phyloP scores from a whole-genome alignment of 2,888 invertebrate genomes.

The Hirtodrosophila cameraria region DNA sequence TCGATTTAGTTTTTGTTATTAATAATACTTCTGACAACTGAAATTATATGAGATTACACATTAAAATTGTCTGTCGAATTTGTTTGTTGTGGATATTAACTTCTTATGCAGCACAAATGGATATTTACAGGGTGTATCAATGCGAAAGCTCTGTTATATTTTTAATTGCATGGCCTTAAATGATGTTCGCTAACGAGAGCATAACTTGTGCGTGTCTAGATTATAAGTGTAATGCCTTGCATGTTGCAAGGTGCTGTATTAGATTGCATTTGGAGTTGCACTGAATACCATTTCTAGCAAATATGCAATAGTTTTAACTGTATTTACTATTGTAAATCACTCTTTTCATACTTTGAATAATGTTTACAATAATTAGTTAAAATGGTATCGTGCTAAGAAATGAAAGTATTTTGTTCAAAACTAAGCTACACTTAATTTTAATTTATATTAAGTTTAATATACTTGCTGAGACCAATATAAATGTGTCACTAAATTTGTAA shows the following conservation, averaged over 20 bases:
- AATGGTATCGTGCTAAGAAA: constrained; percentile 3
- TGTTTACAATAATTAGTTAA: constrained; percentile 2
- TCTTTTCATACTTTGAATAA: neutral
- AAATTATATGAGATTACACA: no score
- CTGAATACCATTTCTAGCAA: constrained; percentile 19
- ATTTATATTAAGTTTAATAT: no score
- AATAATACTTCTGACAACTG: no score
- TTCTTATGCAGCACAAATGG: no score
- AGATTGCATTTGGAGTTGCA: constrained; percentile 59
- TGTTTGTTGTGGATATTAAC: no score
- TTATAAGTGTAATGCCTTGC: constrained; percentile 53
- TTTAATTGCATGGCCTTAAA: constrained; percentile 8
- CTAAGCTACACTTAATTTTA: neutral
- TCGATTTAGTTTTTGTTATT: no score
- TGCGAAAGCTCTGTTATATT: neutral
- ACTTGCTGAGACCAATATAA: no score
- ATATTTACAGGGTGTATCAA: constrained; percentile 19
- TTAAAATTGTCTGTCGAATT: no score
- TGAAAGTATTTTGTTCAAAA: constrained; percentile 33
- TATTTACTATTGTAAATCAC: constrained; percentile 14
- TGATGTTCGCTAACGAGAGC: constrained; percentile 72
- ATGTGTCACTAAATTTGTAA: no score
- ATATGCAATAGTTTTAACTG: constrained; percentile 26
- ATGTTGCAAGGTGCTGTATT: constrained; percentile 68
- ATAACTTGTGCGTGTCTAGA: constrained; percentile 64